Conservation (phyloP, 2,888 invertebrate species). For the Lasioglossum villosulum region DNA sequence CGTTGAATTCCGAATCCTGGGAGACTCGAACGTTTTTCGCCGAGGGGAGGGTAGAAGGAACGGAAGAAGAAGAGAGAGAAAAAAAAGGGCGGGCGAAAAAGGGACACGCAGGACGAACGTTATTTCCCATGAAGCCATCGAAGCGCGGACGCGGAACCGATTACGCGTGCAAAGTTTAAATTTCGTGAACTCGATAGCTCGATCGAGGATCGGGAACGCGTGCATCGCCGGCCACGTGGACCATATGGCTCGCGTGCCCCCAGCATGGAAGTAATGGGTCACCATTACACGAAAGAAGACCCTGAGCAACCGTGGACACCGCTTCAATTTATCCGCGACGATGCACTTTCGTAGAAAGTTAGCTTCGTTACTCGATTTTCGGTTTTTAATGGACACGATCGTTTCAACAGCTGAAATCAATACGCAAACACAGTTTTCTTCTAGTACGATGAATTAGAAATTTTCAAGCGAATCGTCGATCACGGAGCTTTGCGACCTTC, state of each 20-base stretch:
- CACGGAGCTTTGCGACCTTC: background rate
- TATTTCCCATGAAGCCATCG: slow-evolving; percentile 73
- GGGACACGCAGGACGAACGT: slow-evolving; percentile 18
- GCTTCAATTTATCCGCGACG: background rate
- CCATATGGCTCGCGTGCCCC: slow-evolving; percentile 81
- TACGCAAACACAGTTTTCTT: background rate
- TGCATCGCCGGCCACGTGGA: slow-evolving; percentile 65
- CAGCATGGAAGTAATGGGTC: slow-evolving; percentile 80
- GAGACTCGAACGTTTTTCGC: background rate
- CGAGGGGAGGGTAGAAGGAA: background rate
- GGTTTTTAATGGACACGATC: background rate
- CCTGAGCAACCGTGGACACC: slow-evolving; percentile 34
- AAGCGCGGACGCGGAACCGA: slow-evolving; percentile 69
- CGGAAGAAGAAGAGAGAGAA: background rate
- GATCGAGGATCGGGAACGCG: slow-evolving; percentile 65
- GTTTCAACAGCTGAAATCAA: background rate
- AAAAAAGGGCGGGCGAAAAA: background rate
- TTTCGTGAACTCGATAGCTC: slow-evolving; percentile 79
- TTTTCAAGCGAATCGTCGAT: background rate
- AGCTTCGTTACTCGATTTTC: background rate
- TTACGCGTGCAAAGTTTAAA: slow-evolving; percentile 76
- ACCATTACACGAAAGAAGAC: slow-evolving; percentile 72
- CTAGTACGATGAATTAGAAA: background rate
- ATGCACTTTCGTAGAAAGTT: background rate
- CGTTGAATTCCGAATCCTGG: slow-evolving; percentile 3